A percentile compares a stretch with the other conserved stretches of the same genome.
Evolutionary conservation across 1,140 invertebrate species (phyloP).

Genomic region (Hypsibius dujardini): DNA sequence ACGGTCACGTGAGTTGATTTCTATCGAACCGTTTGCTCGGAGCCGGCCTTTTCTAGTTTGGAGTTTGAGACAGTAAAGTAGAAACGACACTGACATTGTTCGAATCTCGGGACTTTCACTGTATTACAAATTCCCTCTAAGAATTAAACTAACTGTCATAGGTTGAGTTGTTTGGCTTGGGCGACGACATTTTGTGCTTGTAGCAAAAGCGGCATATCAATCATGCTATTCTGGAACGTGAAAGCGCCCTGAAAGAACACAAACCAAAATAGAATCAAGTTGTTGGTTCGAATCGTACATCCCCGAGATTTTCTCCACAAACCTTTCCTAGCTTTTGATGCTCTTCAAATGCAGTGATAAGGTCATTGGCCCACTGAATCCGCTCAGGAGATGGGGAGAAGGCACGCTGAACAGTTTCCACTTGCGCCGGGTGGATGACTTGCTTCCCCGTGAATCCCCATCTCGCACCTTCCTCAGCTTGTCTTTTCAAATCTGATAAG

Average conservation of each 20-base stretch:
- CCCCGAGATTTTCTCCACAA: slow-evolving; percentile 17
- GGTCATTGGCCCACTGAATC: slow-evolving; percentile 45
- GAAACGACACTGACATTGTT: no score
- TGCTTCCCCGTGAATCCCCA: slow-evolving; percentile 57
- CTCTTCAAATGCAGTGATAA: slow-evolving; percentile 43
- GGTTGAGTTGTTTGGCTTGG: no score
- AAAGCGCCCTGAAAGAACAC: slow-evolving; percentile 44
- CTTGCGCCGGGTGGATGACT: slow-evolving; percentile 50
- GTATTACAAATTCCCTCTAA: no score
- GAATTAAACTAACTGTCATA: no score
- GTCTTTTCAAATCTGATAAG: slow-evolving; percentile 35
- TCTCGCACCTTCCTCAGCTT: slow-evolving; percentile 41
- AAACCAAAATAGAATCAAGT: slow-evolving; percentile 12
- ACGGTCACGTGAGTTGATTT: no score
- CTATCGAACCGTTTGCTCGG: no score
- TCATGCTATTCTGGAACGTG: slow-evolving; percentile 46
- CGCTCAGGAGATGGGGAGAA: slow-evolving; percentile 42
- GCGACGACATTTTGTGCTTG: slow-evolving; percentile 47
- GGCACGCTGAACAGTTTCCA: slow-evolving; percentile 42
- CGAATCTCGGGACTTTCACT: no score
- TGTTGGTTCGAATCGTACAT: background rate
- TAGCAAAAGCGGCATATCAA: slow-evolving; percentile 47
- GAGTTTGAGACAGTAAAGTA: no score
- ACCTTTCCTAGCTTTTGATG: slow-evolving; percentile 45
- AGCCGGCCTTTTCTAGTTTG: no score